phyloP scores from a whole-genome alignment of 2,797 vertebrate species.

The Scleropages formosus region DNA sequence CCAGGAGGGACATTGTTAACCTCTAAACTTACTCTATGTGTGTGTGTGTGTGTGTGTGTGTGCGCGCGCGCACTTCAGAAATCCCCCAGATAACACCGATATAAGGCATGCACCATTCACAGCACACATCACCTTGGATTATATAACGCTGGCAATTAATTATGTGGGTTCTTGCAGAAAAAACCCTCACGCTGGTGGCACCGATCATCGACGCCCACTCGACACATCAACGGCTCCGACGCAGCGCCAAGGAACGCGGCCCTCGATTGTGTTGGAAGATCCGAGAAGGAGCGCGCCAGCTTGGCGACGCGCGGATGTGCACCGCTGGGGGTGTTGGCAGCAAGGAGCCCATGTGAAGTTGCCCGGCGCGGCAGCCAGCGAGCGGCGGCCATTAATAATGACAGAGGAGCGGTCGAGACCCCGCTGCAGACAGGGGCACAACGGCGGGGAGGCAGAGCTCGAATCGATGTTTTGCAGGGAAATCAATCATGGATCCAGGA shows the following conservation, averaged over 20 bases:
- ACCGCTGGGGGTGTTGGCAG: conserved; percentile 17
- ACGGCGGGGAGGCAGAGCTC: conserved; percentile 40
- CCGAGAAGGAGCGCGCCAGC: too few species aligned
- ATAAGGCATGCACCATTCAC: neutral
- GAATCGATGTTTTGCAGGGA: conserved; percentile 31
- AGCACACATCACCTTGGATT: neutral
- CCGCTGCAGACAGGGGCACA: conserved; percentile 45
- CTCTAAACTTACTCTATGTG: too few species aligned
- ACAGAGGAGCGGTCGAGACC: conserved; percentile 42
- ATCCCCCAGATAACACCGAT: conserved; percentile 4
- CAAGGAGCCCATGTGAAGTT: conserved; percentile 41
- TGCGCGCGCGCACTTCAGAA: neutral
- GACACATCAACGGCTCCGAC: too few species aligned
- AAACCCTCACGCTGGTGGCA: too few species aligned
- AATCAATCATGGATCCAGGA: conserved; percentile 59
- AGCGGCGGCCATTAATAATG: conserved; percentile 45
- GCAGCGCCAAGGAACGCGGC: too few species aligned
- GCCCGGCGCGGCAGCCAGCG: conserved; percentile 27
- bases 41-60: too few species aligned
- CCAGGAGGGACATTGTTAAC: too few species aligned
- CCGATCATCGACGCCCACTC: too few species aligned
- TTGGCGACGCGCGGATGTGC: neutral
- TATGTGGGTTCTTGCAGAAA: too few species aligned
- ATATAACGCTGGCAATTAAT: too few species aligned
- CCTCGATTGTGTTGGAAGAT: too few species aligned